Percentiles rank a stretch among this genome's conserved stretches.
Evolutionary conservation across 2,113 vertebrate species (phyloP).

Genomic region (Pluvialis apricaria): DNA sequence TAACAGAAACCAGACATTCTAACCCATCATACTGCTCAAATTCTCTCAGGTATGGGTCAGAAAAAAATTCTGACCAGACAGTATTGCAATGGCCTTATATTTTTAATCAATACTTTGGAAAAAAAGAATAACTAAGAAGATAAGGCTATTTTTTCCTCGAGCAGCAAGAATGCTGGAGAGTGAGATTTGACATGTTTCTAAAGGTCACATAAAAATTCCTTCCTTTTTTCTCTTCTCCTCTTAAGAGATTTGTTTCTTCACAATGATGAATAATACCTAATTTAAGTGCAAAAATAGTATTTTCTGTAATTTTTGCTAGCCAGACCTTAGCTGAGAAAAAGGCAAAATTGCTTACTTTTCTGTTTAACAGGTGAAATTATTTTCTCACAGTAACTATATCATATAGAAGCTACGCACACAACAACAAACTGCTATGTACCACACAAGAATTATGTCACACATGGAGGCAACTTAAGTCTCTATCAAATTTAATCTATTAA

Average conservation of each 20-base stretch:
- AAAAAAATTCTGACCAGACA: neutral
- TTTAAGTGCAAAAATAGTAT: neutral
- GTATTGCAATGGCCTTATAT: neutral
- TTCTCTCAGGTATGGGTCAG: neutral
- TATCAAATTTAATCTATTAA: neutral
- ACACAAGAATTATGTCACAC: neutral
- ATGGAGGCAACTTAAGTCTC: neutral
- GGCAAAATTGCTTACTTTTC: neutral
- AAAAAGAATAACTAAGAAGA: neutral
- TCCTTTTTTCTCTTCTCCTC: neutral
- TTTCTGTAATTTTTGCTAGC: neutral
- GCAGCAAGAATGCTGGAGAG: neutral
- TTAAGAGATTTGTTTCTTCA: neutral
- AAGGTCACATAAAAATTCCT: neutral
- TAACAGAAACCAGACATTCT: neutral
- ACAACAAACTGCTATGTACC: neutral
- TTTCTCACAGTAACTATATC: neutral
- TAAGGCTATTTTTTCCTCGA: neutral
- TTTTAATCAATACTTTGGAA: neutral
- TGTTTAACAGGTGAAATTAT: neutral
- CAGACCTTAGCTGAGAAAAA: neutral
- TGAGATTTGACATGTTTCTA: neutral
- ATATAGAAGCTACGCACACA: neutral
- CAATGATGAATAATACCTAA: neutral
- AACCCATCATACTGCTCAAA: rapidly evolving